Evolutionary conservation across 2,113 vertebrate species (phyloP).

Genomic region (western clawed frog (Xenopus tropicalis)): UCB_Xtro_10.0 CM004447.2:35586501-35587000

Average conservation of each 20-base stretch:
- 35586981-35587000: too few relatives aligned
- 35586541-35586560: slow-evolving; percentile 65
- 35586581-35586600: slow-evolving; percentile 70
- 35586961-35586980: too few relatives aligned
- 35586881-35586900: too few relatives aligned
- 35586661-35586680: slow-evolving; percentile 39
- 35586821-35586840: not conserved
- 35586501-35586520: slow-evolving; percentile 77
- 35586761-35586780: not conserved
- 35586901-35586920: too few relatives aligned
- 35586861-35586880: not conserved
- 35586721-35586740: slow-evolving; percentile 14
- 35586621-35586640: slow-evolving; percentile 52
- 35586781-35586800: not conserved
- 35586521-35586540: slow-evolving; percentile 61
- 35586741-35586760: slow-evolving; percentile 10
- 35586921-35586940: too few relatives aligned
- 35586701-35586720: slow-evolving; percentile 39
- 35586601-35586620: slow-evolving; percentile 66
- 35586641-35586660: slow-evolving; percentile 58
- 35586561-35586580: slow-evolving; percentile 64
- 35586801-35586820: not conserved
- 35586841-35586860: not conserved
- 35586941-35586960: too few relatives aligned
- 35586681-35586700: slow-evolving; percentile 45